Percentiles rank a stretch among this genome's conserved stretches.
phyloP scores from a whole-genome alignment of 1,140 invertebrate species.

The Heliconius hermathena region DNA sequence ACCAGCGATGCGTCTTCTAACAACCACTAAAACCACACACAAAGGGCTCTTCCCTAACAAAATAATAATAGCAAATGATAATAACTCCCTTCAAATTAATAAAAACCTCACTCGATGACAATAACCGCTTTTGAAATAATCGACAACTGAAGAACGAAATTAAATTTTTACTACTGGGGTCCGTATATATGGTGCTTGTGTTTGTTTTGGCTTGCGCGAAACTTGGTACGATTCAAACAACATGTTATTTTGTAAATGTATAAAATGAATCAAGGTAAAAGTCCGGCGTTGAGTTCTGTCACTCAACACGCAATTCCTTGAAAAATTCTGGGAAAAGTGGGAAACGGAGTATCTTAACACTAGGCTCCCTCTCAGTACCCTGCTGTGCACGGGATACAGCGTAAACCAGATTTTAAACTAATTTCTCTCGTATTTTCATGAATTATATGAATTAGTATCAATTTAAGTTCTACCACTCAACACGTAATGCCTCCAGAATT shows the following conservation, averaged over 20 bases:
- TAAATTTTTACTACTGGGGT: conserved; percentile 55
- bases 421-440: neutral
- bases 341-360: too few relatives aligned
- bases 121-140: conserved; percentile 76
- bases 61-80: conserved; percentile 69
- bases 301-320: too few relatives aligned
- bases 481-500: too few relatives aligned
- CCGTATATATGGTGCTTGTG: conserved; percentile 20
- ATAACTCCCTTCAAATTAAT: conserved; percentile 76
- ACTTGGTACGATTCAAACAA: neutral
- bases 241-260: neutral
- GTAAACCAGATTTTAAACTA: too few relatives aligned
- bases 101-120: conserved; percentile 78
- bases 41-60: conserved; percentile 50
- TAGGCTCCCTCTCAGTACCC: too few relatives aligned
- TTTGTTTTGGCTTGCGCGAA: neutral
- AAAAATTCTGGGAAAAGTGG: too few relatives aligned
- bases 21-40: conserved; percentile 57
- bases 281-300: too few relatives aligned
- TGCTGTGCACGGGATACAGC: too few relatives aligned
- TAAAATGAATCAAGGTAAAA: neutral
- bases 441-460: too few relatives aligned
- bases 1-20: conserved; percentile 72
- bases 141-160: conserved; percentile 62
- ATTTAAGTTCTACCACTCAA: too few relatives aligned